A percentile compares a stretch with the other conserved stretches of the same genome.
These are phyloP conservation scores for Picus viridis DNA, from an alignment of 2,797 vertebrate species.

Conservation along the genomic window DNA sequence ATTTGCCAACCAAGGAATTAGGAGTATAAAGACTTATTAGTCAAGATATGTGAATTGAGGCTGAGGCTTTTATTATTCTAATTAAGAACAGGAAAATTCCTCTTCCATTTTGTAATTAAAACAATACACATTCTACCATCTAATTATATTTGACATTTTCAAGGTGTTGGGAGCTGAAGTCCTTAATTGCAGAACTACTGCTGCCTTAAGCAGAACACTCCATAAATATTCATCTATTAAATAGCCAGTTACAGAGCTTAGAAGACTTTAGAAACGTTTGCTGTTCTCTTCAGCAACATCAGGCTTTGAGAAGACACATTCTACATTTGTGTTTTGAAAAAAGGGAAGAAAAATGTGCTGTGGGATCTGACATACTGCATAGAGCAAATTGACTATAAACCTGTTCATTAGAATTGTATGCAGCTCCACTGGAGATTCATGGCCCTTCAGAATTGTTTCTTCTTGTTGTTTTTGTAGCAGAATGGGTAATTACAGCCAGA, in stretches of 20 bases:
- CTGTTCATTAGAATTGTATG: conserved; percentile 21
- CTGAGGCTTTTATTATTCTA: conserved; percentile 34
- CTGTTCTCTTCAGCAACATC: not conserved
- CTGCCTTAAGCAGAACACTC: conserved; percentile 19
- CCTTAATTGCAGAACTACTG: conserved; percentile 39
- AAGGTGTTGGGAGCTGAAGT: conserved; percentile 49
- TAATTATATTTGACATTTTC: conserved; percentile 68
- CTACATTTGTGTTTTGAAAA: conserved; percentile 23
- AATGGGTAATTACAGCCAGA: conserved; percentile 24
- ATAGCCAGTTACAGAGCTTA: conserved; percentile 37
- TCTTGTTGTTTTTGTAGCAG: not conserved
- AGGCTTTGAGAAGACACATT: not conserved
- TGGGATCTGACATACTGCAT: conserved; percentile 5
- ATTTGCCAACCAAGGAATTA: not conserved
- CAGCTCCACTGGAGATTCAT: not conserved
- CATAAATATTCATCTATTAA: conserved; percentile 67
- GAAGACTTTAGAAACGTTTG: not conserved
- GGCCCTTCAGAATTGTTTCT: conserved; percentile 14
- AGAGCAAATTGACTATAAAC: not conserved
- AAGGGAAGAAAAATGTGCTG: not conserved
- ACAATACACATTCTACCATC: conserved; percentile 45
- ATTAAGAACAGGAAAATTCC: conserved; percentile 51
- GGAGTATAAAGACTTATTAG: conserved; percentile 17
- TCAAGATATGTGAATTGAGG: not conserved
- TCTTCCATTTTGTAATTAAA: conserved; percentile 60